Evolutionary conservation across 2,797 vertebrate species (phyloP), one percentile per base, ranked within the genome.

Genomic region (Diplodus sargus): DNA sequence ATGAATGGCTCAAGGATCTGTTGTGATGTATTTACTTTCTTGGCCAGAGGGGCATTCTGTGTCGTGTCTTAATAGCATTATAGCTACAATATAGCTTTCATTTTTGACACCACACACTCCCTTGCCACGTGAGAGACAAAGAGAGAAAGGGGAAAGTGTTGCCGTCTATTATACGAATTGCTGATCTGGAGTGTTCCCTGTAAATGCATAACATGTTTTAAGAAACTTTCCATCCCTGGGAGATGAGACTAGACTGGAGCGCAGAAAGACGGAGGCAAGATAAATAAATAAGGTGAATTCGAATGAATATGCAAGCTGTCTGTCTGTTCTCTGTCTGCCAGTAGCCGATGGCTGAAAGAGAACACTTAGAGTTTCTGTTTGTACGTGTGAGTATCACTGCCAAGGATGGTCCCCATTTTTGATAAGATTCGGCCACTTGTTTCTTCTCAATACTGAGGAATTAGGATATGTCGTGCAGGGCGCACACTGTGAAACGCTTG

Each of bases 271-370:
- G 2, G 59, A 83, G 72, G 60, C 15, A 64, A 79, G 80, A 84
- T 86, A 78, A 84, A 89, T 83, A 63, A 85, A 87, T 76, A 47
- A 70, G 63, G 70, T 76, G 58, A 64, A 53, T 78, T 62, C 4
- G 34, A 87, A 83, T 81, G 78, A 89, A 89, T 83, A 85, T 80
- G 65, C 76, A 80, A 80, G 76, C 52, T 73, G 71, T 81, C 81
- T 85, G 76, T 84, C 15, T 77, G 52, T 76, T 82, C 70, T 81
- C 57, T 22, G 28, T 85, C 70, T 81, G 70, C 22, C 62, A 2
- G 75, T 74, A 56, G 88, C 60, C 48, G n/a, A 57, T 0, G 25
- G 82, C 74, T 70, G 45, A 82, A 83, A 79, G 53, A 75, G 73
- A 89, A 81, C 71, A 68, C 64, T 83, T 66, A 39, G 51, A 78